Percentiles rank a stretch among this genome's conserved stretches.
Evolutionary conservation across 2,888 invertebrate genomes (phyloP).

Genomic region (Iphiclides podalirius): DNA sequence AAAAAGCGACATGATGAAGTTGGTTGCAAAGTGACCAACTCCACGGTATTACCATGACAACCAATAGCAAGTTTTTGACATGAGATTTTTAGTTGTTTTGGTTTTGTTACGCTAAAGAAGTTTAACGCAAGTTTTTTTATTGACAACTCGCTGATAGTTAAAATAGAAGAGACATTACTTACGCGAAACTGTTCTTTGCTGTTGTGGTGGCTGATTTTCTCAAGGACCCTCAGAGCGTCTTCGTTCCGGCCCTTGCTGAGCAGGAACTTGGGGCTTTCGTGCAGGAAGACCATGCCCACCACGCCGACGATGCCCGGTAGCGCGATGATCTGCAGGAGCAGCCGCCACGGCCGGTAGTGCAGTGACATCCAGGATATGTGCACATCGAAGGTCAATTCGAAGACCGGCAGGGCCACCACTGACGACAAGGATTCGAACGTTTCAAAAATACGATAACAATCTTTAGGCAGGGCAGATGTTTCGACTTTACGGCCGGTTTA

Average conservation of each 20-base stretch:
- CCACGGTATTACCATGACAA: too few species aligned
- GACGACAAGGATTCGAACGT: constrained; percentile 21
- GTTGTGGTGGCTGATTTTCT: constrained; percentile 47
- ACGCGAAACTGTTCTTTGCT: constrained; percentile 42
- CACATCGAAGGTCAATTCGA: constrained; percentile 50
- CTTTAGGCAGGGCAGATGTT: too few species aligned
- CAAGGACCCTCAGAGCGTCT: constrained; percentile 71
- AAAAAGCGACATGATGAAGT: too few species aligned
- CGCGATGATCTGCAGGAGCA: constrained; percentile 83
- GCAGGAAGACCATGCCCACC: constrained; percentile 72
- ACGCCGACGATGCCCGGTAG: constrained; percentile 82
- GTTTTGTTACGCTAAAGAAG: too few species aligned
- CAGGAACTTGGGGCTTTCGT: constrained; percentile 89
- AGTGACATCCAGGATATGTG: constrained; percentile 62
- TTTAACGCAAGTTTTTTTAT: too few species aligned
- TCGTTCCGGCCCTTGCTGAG: constrained; percentile 80
- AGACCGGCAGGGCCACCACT: constrained; percentile 57
- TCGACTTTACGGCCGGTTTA: too few species aligned
- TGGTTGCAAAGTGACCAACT: too few species aligned
- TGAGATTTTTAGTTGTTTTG: too few species aligned
- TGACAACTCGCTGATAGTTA: too few species aligned
- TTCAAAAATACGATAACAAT: too few species aligned
- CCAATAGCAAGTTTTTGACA: too few species aligned
- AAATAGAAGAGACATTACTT: constrained; percentile 28
- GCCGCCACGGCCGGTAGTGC: constrained; percentile 85